Evolutionary conservation across 2,888 invertebrate species (phyloP).

Genomic region (Latrodectus hesperus): DNA sequence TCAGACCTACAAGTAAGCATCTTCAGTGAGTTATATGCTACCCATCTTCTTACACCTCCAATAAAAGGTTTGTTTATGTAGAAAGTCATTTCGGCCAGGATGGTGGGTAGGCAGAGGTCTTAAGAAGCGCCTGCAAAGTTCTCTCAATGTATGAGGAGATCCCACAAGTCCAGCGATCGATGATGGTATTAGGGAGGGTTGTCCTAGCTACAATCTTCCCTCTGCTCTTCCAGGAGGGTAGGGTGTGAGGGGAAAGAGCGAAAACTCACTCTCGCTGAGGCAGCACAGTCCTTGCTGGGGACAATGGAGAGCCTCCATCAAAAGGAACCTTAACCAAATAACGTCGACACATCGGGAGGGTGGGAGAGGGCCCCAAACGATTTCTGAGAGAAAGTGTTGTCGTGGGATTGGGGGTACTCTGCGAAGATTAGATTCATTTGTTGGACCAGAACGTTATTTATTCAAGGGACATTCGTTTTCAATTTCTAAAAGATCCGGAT

Average conservation of each 20-base stretch:
- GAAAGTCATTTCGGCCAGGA: constrained; percentile 21
- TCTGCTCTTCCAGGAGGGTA: not conserved
- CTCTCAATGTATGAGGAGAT: constrained; percentile 8
- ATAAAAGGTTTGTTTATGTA: constrained; percentile 30
- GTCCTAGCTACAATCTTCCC: constrained; percentile 10
- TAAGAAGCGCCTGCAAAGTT: constrained; percentile 4
- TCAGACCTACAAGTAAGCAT: too few species aligned
- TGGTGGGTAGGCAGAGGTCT: not conserved
- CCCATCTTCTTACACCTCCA: not conserved
- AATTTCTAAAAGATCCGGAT: too few species aligned
- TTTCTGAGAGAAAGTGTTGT: too few species aligned
- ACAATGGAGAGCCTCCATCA: constrained; percentile 16
- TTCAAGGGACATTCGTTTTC: too few species aligned
- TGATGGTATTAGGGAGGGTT: not conserved
- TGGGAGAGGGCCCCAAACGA: too few species aligned
- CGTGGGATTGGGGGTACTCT: too few species aligned
- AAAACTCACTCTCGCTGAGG: constrained; percentile 12
- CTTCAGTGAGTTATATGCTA: too few species aligned
- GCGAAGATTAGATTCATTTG: too few species aligned
- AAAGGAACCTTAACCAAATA: constrained; percentile 47
- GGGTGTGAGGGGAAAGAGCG: constrained; percentile 8
- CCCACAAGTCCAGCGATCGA: constrained; percentile 28
- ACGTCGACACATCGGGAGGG: not conserved
- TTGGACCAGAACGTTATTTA: too few species aligned
- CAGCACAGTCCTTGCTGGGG: constrained; percentile 1